Conservation (phyloP, 1,140 invertebrate genomes). For the Venustaconcha ellipsiformis region DNA sequence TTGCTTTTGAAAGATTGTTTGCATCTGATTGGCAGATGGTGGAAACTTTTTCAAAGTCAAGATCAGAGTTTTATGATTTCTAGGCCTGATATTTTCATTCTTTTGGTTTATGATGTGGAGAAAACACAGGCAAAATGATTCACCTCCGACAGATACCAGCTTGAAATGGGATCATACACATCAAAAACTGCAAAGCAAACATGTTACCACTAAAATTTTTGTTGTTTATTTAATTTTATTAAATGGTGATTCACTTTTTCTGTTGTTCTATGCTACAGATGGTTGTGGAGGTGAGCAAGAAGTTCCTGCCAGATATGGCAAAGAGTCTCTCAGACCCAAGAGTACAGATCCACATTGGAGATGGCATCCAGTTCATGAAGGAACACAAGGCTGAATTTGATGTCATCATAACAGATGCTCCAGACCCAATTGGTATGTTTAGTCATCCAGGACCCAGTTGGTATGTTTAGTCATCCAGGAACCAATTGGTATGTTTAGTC, state of each 20-base stretch:
- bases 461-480: no score
- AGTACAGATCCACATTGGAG: slow-evolving; percentile 85
- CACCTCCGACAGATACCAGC: not conserved
- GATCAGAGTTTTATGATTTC: no score
- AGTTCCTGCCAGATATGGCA: slow-evolving; percentile 92
- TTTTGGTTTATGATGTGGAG: no score
- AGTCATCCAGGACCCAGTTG: not conserved
- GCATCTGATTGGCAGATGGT: no score
- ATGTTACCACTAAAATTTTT: not conserved
- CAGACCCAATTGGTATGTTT: slow-evolving; percentile 86
- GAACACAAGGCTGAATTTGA: slow-evolving; percentile 89
- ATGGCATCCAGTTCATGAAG: slow-evolving; percentile 95
- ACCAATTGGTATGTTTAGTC: no score
- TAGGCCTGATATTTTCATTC: no score
- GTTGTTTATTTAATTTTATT: not conserved
- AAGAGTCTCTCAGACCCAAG: slow-evolving; percentile 86
- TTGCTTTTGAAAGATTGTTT: no score
- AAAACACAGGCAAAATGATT: no score
- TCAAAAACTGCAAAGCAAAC: not conserved
- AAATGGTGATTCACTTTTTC: not conserved
- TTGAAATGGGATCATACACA: not conserved
- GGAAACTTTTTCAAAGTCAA: no score
- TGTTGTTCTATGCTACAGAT: slow-evolving; percentile 53
- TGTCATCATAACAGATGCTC: slow-evolving; percentile 98
- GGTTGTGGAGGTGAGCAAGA: slow-evolving; percentile 91